Evolutionary conservation across 2,797 vertebrate genomes (phyloP).

Genomic region (Rhinoraja longicauda): DNA sequence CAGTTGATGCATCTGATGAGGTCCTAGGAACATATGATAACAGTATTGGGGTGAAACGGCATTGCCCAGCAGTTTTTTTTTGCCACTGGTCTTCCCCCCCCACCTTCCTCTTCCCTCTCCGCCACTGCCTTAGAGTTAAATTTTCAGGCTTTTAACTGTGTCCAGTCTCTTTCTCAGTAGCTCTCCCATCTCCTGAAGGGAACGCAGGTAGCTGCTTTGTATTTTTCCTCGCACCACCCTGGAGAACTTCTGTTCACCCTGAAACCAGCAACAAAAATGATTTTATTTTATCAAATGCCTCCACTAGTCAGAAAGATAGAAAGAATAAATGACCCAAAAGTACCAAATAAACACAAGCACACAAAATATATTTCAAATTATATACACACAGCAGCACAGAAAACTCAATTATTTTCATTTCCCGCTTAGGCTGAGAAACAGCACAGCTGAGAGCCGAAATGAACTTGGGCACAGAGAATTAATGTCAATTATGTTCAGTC

Average conservation of each 20-base stretch:
- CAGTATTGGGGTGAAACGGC: neutral
- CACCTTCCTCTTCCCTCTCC: neutral
- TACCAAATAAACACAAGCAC: neutral
- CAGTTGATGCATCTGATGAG: constrained; percentile 28
- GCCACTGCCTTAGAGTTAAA: constrained; percentile 61
- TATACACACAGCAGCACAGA: neutral
- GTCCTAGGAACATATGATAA: neutral
- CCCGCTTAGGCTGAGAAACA: neutral
- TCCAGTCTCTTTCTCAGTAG: constrained; percentile 89
- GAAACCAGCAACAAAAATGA: constrained; percentile 44
- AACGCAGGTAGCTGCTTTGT: constrained; percentile 89
- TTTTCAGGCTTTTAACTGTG: constrained; percentile 85
- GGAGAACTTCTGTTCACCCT: constrained; percentile 81
- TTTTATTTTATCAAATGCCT: neutral
- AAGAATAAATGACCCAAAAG: neutral
- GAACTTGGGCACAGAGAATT: neutral
- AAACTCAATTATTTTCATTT: neutral
- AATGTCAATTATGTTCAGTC: neutral
- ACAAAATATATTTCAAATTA: neutral
- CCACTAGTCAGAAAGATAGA: neutral
- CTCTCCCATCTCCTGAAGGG: constrained; percentile 86
- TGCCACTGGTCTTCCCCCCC: neutral
- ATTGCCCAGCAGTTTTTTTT: neutral
- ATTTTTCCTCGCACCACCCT: constrained; percentile 85
- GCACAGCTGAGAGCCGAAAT: neutral